Percentiles rank a stretch among this genome's conserved stretches.
These are phyloP conservation scores for Taeniopygia guttata DNA, from an alignment of 2,797 vertebrate genomes.

Conservation along the genomic window DNA sequence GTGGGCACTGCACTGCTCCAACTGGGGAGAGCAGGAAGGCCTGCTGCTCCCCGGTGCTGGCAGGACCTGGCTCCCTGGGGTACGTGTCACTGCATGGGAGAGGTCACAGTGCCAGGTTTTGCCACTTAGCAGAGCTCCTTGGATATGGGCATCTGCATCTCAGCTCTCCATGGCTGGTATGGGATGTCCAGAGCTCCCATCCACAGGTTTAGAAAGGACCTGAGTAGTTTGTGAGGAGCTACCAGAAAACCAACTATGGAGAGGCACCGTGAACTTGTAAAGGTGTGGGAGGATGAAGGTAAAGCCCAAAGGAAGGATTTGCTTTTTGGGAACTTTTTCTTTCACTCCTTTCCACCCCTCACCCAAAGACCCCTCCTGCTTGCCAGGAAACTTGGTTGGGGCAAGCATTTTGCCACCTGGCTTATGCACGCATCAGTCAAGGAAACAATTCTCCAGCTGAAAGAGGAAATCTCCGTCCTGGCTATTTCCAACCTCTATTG, in stretches of 20 bases:
- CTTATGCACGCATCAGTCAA: constrained; percentile 39
- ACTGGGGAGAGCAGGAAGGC: not conserved
- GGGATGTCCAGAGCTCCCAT: not conserved
- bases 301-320: not conserved
- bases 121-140: not conserved
- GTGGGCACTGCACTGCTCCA: not conserved
- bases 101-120: not conserved
- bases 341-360: not conserved
- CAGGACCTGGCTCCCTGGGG: not conserved
- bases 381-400: not conserved
- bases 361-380: not conserved
- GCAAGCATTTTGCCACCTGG: constrained; percentile 61
- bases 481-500: constrained; percentile 67
- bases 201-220: not conserved
- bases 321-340: not conserved
- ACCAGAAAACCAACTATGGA: not conserved
- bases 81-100: not conserved
- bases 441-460: constrained; percentile 65
- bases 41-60: not conserved
- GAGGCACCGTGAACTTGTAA: not conserved
- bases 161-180: not conserved
- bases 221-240: not conserved
- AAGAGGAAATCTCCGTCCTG: constrained; percentile 57
- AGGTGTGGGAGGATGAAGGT: not conserved
- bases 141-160: not conserved